These are phyloP conservation scores for Heliocidaris tuberculata DNA, from an alignment of 35 echinoderm and acorn worm species.

Conservation along the genomic window DNA sequence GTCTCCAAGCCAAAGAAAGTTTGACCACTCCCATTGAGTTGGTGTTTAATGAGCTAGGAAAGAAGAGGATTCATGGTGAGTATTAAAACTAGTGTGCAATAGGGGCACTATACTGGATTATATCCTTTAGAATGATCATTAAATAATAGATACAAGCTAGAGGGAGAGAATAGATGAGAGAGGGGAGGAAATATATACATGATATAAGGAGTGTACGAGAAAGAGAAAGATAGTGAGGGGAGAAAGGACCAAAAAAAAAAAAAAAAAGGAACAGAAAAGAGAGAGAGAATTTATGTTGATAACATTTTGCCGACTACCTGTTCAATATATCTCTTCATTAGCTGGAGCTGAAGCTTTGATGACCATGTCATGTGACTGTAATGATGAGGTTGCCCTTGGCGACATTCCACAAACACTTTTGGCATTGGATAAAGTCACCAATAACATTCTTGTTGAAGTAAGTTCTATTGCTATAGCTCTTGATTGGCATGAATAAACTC, in stretches of 20 bases:
- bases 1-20: constrained; percentile 72
- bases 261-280: background rate
- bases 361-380: constrained; percentile 57
- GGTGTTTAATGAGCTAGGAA: constrained; percentile 76
- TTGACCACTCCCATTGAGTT: constrained; percentile 57
- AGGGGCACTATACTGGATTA: background rate
- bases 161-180: too few relatives aligned
- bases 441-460: constrained; percentile 72
- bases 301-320: background rate
- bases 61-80: constrained; percentile 83
- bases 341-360: constrained; percentile 63
- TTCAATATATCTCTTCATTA: constrained; percentile 11
- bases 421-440: constrained; percentile 69
- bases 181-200: too few relatives aligned
- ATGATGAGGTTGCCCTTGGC: constrained; percentile 35
- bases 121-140: too few relatives aligned
- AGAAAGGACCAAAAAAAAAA: background rate
- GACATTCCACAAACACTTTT: constrained; percentile 37
- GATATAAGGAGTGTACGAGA: too few relatives aligned
- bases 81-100: background rate
- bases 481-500: too few relatives aligned
- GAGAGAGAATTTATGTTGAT: too few relatives aligned
- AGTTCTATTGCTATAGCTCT: background rate
- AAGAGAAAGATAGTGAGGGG: too few relatives aligned
- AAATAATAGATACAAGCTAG: too few relatives aligned